A percentile compares a stretch with the other conserved stretches of the same genome.
phyloP scores from a whole-genome alignment of 2,113 vertebrate genomes.

The Cavia aperea region DNA sequence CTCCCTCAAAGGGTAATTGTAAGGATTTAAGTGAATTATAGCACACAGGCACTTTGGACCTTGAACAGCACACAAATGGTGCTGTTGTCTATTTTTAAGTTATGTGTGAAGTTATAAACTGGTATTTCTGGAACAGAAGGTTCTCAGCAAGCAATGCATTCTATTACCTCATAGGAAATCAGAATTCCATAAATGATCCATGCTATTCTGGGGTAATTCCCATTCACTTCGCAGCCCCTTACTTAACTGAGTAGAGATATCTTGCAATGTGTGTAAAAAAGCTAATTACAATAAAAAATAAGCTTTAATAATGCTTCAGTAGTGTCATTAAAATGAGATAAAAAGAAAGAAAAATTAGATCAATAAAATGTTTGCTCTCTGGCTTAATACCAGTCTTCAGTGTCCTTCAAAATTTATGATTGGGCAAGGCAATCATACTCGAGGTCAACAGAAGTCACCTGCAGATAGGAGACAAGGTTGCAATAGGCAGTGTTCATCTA shows the following conservation, averaged over 20 bases:
- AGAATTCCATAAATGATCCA: neutral
- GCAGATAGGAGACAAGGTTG: constrained; percentile 1
- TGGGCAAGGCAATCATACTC: constrained; percentile 18
- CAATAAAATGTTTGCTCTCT: neutral
- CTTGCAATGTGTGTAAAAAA: constrained; percentile 45
- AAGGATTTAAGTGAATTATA: neutral
- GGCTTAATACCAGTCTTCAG: neutral
- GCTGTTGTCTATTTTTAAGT: neutral
- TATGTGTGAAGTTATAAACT: neutral
- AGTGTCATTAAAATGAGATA: neutral
- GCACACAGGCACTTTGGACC: neutral
- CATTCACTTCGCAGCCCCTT: neutral
- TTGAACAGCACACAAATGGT: neutral
- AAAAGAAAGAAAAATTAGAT: constrained; percentile 24
- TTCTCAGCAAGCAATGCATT: neutral
- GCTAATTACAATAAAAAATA: constrained; percentile 76
- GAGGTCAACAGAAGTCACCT: neutral
- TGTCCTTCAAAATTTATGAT: neutral
- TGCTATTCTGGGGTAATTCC: neutral
- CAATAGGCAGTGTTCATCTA: constrained; percentile 21
- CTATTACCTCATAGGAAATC: neutral
- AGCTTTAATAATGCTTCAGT: constrained; percentile 36
- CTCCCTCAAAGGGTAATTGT: neutral
- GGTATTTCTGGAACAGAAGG: neutral
- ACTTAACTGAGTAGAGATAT: neutral